A percentile compares a stretch with the other conserved stretches of the same genome.
Conservation (phyloP, 1,140 invertebrate species). For the Acyrthosiphon pisum region DNA sequence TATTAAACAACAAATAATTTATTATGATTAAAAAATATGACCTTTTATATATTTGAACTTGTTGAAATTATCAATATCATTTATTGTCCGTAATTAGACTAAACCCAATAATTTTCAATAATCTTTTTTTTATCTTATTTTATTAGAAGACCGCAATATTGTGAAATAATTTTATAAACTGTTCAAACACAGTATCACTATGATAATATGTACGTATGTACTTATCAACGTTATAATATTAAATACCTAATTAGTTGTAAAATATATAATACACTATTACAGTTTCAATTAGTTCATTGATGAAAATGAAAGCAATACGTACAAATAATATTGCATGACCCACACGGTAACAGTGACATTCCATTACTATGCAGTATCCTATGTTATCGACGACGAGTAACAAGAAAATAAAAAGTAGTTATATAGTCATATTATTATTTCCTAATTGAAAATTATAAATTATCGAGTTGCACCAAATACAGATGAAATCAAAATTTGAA, state of each 20-base stretch:
- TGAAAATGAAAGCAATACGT: not conserved
- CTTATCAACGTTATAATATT: not conserved
- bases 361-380: not conserved
- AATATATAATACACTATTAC: not conserved
- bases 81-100: not conserved
- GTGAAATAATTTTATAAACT: not conserved
- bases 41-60: not conserved
- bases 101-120: not conserved
- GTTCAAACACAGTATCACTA: constrained; percentile 8
- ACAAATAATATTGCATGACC: not conserved
- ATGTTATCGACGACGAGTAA: not conserved
- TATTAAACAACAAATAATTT: not conserved
- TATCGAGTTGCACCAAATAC: no score
- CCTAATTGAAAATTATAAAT: not conserved
- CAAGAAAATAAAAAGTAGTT: not conserved
- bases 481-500: no score
- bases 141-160: not conserved
- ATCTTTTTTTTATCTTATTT: not conserved
- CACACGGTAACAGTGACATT: not conserved
- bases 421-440: not conserved
- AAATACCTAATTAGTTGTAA: not conserved
- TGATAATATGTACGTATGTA: not conserved
- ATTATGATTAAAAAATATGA: not conserved
- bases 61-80: not conserved
- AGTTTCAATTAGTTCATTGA: not conserved